Conservation (phyloP, 1,140 invertebrate species). For the Cydia strobilella region DNA sequence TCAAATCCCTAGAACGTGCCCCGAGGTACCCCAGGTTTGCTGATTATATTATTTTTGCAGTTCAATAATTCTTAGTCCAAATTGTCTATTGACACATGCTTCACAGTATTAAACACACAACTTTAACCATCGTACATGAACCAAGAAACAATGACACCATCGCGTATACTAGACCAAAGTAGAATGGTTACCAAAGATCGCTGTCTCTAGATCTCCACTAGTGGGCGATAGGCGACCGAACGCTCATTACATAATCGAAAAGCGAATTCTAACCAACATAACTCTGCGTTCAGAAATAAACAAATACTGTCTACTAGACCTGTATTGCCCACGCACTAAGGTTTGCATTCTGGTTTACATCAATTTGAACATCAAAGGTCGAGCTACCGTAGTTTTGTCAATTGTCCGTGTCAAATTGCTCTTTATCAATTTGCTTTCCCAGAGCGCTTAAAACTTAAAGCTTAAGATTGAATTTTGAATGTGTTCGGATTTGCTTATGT, state of each 20-base stretch:
- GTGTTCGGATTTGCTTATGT: slow-evolving; percentile 45
- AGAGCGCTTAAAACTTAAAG: slow-evolving; percentile 39
- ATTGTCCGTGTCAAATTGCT: slow-evolving; percentile 52
- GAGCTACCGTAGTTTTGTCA: slow-evolving; percentile 58
- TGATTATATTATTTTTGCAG: not conserved
- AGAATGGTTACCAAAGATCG: slow-evolving; percentile 18
- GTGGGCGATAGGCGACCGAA: slow-evolving; percentile 42
- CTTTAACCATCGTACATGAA: slow-evolving; percentile 4
- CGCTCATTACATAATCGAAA: slow-evolving; percentile 46
- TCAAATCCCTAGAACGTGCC: too few species aligned
- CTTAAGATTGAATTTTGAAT: slow-evolving; percentile 44
- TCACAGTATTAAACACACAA: slow-evolving; percentile 2
- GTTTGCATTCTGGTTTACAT: slow-evolving; percentile 58
- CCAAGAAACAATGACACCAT: not conserved
- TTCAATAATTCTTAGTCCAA: not conserved
- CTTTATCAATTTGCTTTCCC: slow-evolving; percentile 41
- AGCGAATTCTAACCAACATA: slow-evolving; percentile 38
- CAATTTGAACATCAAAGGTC: slow-evolving; percentile 56
- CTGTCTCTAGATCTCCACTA: not conserved
- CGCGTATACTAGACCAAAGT: not conserved
- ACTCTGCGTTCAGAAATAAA: slow-evolving; percentile 22
- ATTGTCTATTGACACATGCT: slow-evolving; percentile 16
- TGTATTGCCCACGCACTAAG: slow-evolving; percentile 46
- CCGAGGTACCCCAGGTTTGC: too few species aligned
- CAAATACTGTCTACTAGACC: slow-evolving; percentile 25